Base-by-base conservation (phyloP, 2,797 vertebrate species). In the Sylvia borin region DNA sequence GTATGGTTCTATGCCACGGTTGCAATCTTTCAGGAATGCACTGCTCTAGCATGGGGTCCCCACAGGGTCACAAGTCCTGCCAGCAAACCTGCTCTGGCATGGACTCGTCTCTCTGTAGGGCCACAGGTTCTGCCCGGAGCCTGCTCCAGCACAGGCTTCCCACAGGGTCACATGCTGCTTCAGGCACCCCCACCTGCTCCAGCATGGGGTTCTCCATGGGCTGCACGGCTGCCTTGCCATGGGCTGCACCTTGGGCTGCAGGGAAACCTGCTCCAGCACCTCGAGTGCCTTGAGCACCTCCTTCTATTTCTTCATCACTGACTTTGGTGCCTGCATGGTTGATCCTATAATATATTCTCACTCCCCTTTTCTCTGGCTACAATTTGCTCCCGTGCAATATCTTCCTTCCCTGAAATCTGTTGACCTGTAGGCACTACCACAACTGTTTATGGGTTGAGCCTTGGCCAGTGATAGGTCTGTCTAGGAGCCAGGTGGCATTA, bases 241-340 rank as follows among this genome's bases (percentile, higher is more conserved):
- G 40, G 26, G 7, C 42, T 54, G 25, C 34, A 27, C 31, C 31
- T 32, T 27, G 18, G 10, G 21, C 70, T 48, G 2, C 15, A 36
- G 9, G 15, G 22, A 31, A 81, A 42, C 24, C 20, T 54, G 15
- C 17, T 74, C 18, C 47, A 32, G 34, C 0, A 0, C 27, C 26
- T 21, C 25, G 29, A 53, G 12, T 25, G 12, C 7, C 25, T 32
- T 8, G 15, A 54, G 7, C 34, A 31, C 6, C 18, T 54, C 15
- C 21, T 75, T 9, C 42, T 34, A 2, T 32, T 65, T 48, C 31
- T 67, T 36, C 62, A 75, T 54, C 40, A 54, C 26, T 36, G 62
- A 16, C 26, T 31, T 53, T 19, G 14, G 12, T 54, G 26, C 9
- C 21, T 61, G 15, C 2, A 4, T 21, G 58, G 15, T 26, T 64